Conservation (phyloP, 2,113 vertebrate species). For the Petrocephalus zakoni region DNA sequence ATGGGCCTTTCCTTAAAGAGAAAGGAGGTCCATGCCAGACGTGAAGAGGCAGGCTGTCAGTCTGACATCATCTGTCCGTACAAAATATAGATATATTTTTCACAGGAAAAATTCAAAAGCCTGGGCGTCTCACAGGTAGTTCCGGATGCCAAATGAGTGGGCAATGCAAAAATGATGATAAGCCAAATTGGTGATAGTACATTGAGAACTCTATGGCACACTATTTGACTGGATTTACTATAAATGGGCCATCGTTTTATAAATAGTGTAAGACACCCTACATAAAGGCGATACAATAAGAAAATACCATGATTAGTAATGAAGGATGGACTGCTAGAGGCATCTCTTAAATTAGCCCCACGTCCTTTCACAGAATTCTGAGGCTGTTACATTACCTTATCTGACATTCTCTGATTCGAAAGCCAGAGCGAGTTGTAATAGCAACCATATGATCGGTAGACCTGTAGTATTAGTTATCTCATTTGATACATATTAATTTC, state of each 20-base stretch:
- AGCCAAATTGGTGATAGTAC: not conserved
- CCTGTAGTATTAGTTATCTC: not conserved
- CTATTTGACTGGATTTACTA: not conserved
- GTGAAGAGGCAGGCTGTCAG: not conserved
- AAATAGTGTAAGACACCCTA: conserved; percentile 8
- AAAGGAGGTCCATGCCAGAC: not conserved
- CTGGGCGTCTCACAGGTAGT: not conserved
- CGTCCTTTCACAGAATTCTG: not conserved
- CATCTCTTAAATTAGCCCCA: not conserved
- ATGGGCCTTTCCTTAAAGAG: not conserved
- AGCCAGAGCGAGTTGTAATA: not conserved
- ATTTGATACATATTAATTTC: not conserved
- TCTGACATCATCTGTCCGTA: not conserved
- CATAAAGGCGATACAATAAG: not conserved
- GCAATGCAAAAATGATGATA: not conserved
- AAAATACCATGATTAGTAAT: not conserved
- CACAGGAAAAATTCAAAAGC: not conserved
- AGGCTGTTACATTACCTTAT: not conserved
- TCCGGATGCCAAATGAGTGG: not conserved
- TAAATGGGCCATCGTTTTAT: not conserved
- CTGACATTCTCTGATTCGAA: not conserved
- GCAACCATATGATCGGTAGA: not conserved
- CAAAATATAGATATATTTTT: not conserved
- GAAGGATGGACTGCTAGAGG: not conserved
- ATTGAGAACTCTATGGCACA: not conserved